Base-by-base conservation (phyloP, 2,797 vertebrate genomes). In the Nyctibius grandis region DNA sequence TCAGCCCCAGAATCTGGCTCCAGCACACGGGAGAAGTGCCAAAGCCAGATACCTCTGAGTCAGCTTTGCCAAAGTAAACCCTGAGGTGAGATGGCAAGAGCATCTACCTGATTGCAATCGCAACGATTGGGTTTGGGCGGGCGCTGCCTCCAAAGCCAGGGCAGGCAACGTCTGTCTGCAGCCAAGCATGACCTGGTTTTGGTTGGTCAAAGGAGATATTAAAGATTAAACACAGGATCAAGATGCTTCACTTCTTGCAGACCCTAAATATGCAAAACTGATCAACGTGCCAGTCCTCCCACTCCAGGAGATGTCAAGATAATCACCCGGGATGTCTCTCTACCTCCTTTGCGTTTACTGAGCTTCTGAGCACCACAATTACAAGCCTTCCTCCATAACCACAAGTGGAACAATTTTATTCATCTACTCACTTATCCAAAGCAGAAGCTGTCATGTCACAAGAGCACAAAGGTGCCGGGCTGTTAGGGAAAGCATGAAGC, bases 401-500 rank as follows among this genome's bases (percentile, higher is more conserved):
- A 29, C 0, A 1, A 65, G 21, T 26, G 53, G 36, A 25, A 61
- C 56, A 34, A 81, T 84, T 91, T 64, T 64, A 65, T 63, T 84
- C 53, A 47, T 80, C 88, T 45, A 59, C 60, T 70, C 72, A 5
- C 54, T 91, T 31, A 12, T 4, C 48, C 60, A 13, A 54, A 84
- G 91, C 76, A 86, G 85, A 95, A 95, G 65, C 67, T 88, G 88
- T 45, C 31, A 16, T 7, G 47, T 81, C 91, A 75, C 83, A 88
- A 88, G 83, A 95, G 85, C 73, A 65, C 61, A 77, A 53, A 95
- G 79, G 85, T 93, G 94, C 57, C 2, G 34, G 90, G 83, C 88
- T 93, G 79, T 88, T 54, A 91, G 91, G 90, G 93, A 91, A 95
- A 96, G 94, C 94, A 91, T 0, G 11, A 81, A 90, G 61, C 88